Conservation (phyloP, 1,140 invertebrate species). For the Zaprionus camerounensis region DNA sequence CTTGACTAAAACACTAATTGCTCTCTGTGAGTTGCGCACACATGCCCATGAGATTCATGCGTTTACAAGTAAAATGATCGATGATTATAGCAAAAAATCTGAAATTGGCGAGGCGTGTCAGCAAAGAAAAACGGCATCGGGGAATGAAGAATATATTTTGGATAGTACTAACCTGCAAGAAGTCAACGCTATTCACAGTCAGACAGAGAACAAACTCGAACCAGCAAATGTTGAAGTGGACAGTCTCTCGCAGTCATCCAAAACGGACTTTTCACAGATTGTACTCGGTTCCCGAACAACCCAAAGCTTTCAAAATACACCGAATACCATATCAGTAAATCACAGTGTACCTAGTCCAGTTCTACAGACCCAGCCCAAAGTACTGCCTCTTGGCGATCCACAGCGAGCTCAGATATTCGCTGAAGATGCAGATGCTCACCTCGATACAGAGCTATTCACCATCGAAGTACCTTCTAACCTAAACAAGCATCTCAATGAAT, state of each 20-base stretch:
- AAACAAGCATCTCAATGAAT: constrained; percentile 49
- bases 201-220: not conserved
- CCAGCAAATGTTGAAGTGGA: not conserved
- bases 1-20: constrained; percentile 53
- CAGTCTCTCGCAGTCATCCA: not conserved
- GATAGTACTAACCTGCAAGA: not conserved
- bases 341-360: not conserved
- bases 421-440: not conserved
- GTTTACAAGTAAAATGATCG: constrained; percentile 59
- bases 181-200: not conserved
- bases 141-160: not conserved
- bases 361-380: constrained; percentile 8
- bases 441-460: constrained; percentile 34
- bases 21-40: constrained; percentile 57
- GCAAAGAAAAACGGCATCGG: not conserved
- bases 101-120: not conserved
- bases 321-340: not conserved
- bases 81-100: constrained; percentile 41
- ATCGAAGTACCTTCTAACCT: constrained; percentile 53
- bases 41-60: constrained; percentile 58
- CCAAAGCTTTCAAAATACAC: constrained; percentile 1
- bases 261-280: constrained; percentile 21
- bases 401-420: constrained; percentile 14
- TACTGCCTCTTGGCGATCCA: constrained; percentile 26
- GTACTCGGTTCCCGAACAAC: not conserved